These are phyloP conservation scores for Anser brachyrhynchus DNA, from an alignment of 2,113 vertebrate genomes.

Conservation along the genomic window DNA sequence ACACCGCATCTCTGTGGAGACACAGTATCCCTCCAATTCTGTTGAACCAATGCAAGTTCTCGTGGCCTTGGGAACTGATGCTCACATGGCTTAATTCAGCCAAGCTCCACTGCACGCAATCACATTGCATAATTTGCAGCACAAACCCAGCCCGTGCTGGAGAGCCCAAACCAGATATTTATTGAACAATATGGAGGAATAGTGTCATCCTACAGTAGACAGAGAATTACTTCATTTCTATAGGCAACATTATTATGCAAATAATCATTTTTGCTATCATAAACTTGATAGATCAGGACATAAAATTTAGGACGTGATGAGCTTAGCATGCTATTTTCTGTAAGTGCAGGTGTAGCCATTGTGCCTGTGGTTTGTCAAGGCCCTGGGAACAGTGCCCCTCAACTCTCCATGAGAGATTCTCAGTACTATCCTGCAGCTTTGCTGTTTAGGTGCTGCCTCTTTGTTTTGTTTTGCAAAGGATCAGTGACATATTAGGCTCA, in stretches of 20 bases:
- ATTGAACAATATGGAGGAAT: neutral
- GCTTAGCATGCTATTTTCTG: neutral
- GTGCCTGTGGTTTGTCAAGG: neutral
- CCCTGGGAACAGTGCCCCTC: neutral
- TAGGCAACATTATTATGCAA: slow-evolving; percentile 42
- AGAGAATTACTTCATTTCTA: slow-evolving; percentile 15
- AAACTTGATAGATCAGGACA: slow-evolving; percentile 39
- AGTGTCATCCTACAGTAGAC: neutral
- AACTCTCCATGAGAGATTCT: neutral
- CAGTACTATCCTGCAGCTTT: neutral
- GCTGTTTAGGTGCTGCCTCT: neutral
- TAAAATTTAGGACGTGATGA: slow-evolving; percentile 31
- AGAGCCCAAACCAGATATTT: neutral
- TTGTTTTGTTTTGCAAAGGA: neutral
- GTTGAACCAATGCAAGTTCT: neutral
- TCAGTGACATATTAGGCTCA: neutral
- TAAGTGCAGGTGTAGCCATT: neutral
- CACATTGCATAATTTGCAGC: neutral
- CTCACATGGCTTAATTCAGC: neutral
- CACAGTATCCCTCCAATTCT: neutral
- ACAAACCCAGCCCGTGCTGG: neutral
- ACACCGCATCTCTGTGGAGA: neutral
- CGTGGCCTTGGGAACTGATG: neutral
- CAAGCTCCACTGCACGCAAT: neutral
- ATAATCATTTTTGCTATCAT: slow-evolving; percentile 32